Conservation (phyloP, 2,797 vertebrate species). For the Eupleurogrammus muticus region DNA sequence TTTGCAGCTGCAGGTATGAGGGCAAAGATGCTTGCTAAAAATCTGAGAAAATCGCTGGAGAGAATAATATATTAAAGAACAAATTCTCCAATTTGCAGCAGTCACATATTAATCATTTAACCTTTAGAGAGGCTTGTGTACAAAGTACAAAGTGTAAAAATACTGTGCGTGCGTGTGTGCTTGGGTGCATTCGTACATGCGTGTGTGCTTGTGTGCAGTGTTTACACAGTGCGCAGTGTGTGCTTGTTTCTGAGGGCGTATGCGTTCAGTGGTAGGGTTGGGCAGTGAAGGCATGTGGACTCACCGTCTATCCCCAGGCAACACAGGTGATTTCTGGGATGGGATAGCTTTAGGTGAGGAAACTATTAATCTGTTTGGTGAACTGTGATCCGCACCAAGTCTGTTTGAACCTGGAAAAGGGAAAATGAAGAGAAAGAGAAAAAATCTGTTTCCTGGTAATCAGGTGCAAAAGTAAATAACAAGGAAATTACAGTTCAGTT, state of each 20-base stretch:
- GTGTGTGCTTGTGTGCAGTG: conserved; percentile 14
- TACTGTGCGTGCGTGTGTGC: conserved; percentile 4
- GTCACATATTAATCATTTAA: not conserved
- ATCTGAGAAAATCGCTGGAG: too few relatives aligned
- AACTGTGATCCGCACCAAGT: conserved; percentile 35
- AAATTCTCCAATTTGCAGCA: not conserved
- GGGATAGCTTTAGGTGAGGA: conserved; percentile 12
- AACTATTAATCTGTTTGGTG: conserved; percentile 29
- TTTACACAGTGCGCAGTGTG: conserved; percentile 19
- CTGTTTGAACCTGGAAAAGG: conserved; percentile 29
- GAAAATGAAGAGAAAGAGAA: not conserved
- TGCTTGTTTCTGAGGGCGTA: conserved; percentile 48
- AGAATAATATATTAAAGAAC: too few relatives aligned
- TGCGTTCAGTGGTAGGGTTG: conserved; percentile 43
- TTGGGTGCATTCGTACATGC: not conserved
- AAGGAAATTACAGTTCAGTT: not conserved
- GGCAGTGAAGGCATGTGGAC: conserved; percentile 43
- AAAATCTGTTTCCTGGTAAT: not conserved
- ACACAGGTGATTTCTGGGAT: conserved; percentile 50
- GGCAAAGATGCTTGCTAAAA: too few relatives aligned
- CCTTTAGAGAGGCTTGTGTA: conserved; percentile 1
- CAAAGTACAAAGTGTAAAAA: conserved; percentile 6
- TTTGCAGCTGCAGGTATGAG: too few relatives aligned
- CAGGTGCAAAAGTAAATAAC: not conserved
- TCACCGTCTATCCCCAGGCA: conserved; percentile 58